These are phyloP conservation scores for Cataglyphis livida DNA, from an alignment of 2,888 invertebrate species.

Conservation along the genomic window DNA sequence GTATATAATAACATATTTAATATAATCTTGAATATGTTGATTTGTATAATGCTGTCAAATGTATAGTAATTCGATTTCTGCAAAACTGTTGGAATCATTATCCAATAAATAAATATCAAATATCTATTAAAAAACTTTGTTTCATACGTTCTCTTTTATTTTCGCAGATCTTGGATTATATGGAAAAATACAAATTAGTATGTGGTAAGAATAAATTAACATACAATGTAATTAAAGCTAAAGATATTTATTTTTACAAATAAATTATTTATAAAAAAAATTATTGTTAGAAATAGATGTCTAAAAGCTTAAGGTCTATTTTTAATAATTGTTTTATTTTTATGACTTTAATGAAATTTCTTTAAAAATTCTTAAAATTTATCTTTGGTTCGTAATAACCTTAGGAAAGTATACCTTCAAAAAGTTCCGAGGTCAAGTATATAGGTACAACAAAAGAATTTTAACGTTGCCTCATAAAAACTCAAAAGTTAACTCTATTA, in stretches of 20 bases:
- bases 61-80: background rate
- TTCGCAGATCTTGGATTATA: background rate
- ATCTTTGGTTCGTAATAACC: background rate
- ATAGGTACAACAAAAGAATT: background rate
- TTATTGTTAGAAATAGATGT: background rate
- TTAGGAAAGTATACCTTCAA: background rate
- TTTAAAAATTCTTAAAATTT: background rate
- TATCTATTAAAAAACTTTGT: conserved; percentile 17
- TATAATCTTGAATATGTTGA: background rate
- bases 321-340: background rate
- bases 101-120: background rate
- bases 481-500: background rate
- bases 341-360: background rate
- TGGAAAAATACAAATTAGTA: background rate
- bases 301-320: background rate
- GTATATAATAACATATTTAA: too few relatives aligned
- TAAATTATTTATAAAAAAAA: background rate
- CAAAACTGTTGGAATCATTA: background rate
- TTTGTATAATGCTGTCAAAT: background rate
- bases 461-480: background rate
- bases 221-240: background rate
- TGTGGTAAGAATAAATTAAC: background rate
- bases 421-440: conserved; percentile 8
- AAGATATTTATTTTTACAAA: background rate
- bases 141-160: background rate